These are phyloP conservation scores for Syngnathus typhle DNA, from an alignment of 2,113 vertebrate genomes.

Conservation along the genomic window DNA sequence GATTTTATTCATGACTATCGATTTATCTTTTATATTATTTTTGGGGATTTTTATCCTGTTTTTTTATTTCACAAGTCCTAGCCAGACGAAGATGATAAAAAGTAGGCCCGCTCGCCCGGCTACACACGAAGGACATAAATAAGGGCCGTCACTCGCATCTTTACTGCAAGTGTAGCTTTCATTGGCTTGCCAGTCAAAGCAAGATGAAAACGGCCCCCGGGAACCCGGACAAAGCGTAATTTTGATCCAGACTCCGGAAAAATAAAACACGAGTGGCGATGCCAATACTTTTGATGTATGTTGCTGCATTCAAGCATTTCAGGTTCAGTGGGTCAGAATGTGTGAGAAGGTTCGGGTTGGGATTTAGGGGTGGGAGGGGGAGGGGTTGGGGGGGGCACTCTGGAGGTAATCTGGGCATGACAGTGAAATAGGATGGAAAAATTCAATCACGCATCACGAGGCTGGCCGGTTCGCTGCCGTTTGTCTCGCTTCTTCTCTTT, in stretches of 20 bases:
- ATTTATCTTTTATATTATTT: not conserved
- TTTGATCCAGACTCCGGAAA: conserved; percentile 11
- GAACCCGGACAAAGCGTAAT: conserved; percentile 13
- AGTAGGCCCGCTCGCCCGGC: conserved; percentile 5
- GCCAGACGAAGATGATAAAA: conserved; percentile 11
- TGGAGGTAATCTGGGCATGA: conserved; percentile 35
- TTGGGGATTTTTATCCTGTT: not conserved
- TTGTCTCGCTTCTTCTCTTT: conserved; percentile 8
- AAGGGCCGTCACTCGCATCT: conserved; percentile 7
- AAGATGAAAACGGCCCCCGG: not conserved
- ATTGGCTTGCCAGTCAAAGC: conserved; percentile 15
- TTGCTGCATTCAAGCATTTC: conserved; percentile 20
- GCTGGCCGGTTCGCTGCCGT: conserved; percentile 34
- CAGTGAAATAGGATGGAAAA: conserved; percentile 63
- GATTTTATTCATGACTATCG: not conserved
- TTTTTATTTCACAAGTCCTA: conserved; percentile 22
- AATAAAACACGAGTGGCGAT: conserved; percentile 11
- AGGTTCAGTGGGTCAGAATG: conserved; percentile 30
- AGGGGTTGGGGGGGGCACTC: conserved; percentile 1
- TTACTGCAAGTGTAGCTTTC: not conserved
- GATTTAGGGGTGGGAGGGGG: conserved; percentile 6
- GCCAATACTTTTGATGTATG: conserved; percentile 10
- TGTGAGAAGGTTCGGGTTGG: conserved; percentile 7
- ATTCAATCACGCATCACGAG: conserved; percentile 57
- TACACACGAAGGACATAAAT: conserved; percentile 3